These are phyloP conservation scores for Drosophila pectinifera DNA, from an alignment of 1,140 invertebrate species.

Conservation along the genomic window DNA sequence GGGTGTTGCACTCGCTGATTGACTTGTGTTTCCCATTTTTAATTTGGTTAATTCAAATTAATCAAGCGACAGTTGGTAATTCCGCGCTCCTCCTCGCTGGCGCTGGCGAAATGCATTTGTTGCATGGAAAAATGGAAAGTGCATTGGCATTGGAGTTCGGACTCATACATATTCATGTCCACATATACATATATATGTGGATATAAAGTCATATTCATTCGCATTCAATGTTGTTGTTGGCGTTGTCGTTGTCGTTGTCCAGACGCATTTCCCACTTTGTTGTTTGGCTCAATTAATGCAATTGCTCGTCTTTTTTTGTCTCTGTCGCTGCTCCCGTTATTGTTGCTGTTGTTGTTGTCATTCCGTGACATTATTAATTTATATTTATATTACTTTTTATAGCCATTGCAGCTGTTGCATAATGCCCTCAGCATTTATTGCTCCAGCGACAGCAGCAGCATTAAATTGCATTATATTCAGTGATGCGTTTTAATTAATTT, in stretches of 20 bases:
- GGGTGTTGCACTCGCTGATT: slow-evolving; percentile 55
- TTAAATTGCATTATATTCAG: slow-evolving; percentile 75
- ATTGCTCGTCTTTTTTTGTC: slow-evolving; percentile 60
- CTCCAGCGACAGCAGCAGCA: slow-evolving; percentile 46
- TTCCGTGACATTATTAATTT: slow-evolving; percentile 82
- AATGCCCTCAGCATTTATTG: slow-evolving; percentile 52
- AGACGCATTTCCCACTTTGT: slow-evolving; percentile 82
- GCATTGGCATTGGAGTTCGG: slow-evolving; percentile 50
- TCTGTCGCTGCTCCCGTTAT: slow-evolving; percentile 33
- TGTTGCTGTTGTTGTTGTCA: slow-evolving; percentile 47
- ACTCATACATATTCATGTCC: slow-evolving; percentile 49
- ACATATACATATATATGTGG: background rate
- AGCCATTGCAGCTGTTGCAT: slow-evolving; percentile 45
- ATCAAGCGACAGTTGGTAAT: slow-evolving; percentile 55
- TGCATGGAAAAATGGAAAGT: slow-evolving; percentile 45
- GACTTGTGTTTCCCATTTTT: slow-evolving; percentile 57
- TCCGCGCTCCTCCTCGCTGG: background rate
- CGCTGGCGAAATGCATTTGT: slow-evolving; percentile 42
- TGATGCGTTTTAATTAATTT: slow-evolving; percentile 82
- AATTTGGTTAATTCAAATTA: slow-evolving; percentile 57
- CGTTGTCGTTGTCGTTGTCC: slow-evolving; percentile 36
- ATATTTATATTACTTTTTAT: slow-evolving; percentile 81
- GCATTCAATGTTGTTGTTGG: slow-evolving; percentile 15
- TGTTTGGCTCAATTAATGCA: slow-evolving; percentile 83
- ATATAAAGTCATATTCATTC: slow-evolving; percentile 39